These are phyloP conservation scores for Aspidiotus destructor DNA, from an alignment of 2,888 invertebrate species.

Conservation along the genomic window DNA sequence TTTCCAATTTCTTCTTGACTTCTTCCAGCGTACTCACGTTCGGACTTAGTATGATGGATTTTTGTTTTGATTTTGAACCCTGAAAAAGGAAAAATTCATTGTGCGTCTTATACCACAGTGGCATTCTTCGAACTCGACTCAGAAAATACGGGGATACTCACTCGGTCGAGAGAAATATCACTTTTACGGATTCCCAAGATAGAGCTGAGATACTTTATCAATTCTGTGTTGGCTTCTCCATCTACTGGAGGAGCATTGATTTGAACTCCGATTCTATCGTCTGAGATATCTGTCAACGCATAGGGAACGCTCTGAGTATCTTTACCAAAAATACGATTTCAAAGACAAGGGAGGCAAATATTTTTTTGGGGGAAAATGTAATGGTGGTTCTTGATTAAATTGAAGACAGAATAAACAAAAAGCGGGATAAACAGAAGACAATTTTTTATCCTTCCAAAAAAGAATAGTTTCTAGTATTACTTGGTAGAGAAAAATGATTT, in stretches of 20 bases:
- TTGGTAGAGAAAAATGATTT: not conserved
- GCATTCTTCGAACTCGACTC: not conserved
- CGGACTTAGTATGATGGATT: constrained; percentile 44
- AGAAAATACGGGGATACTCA: constrained; percentile 38
- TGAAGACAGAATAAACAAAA: no score
- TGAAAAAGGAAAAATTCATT: constrained; percentile 38
- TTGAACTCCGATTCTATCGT: constrained; percentile 61
- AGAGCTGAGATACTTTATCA: constrained; percentile 60
- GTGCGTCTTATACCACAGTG: not conserved
- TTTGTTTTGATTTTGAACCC: constrained; percentile 52
- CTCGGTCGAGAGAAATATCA: constrained; percentile 56
- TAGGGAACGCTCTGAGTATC: not conserved
- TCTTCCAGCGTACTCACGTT: constrained; percentile 3
- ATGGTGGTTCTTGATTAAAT: no score
- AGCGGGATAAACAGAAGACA: no score
- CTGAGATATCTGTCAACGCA: constrained; percentile 45
- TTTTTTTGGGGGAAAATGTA: no score
- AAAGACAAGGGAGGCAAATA: no score
- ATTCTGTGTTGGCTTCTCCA: constrained; percentile 68
- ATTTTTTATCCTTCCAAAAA: no score
- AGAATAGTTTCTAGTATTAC: not conserved
- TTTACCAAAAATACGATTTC: no score
- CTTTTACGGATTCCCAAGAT: constrained; percentile 61
- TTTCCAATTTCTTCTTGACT: constrained; percentile 13
- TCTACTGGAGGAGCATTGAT: constrained; percentile 72